A percentile compares a stretch with the other conserved stretches of the same genome.
phyloP scores from a whole-genome alignment of 2,113 vertebrate genomes.

The Plecturocebus donacophilus region DNA sequence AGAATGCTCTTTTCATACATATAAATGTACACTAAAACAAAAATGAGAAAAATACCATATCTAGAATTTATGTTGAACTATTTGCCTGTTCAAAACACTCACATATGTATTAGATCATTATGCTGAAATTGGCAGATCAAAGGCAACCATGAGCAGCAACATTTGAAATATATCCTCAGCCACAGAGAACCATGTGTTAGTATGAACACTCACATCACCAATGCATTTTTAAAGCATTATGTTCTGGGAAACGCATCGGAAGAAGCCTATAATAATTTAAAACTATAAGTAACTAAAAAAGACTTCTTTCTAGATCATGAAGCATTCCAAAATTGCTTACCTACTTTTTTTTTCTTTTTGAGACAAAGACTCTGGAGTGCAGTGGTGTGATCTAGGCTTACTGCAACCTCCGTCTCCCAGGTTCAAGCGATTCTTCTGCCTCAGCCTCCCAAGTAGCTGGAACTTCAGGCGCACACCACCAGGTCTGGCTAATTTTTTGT shows the following conservation, averaged over 20 bases:
- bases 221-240: background rate
- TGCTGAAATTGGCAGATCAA: background rate
- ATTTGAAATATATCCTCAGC: background rate
- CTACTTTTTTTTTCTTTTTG: background rate
- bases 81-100: background rate
- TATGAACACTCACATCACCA: background rate
- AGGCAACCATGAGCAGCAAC: background rate
- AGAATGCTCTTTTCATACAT: background rate
- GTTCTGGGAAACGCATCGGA: background rate
- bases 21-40: constrained; percentile 5
- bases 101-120: background rate
- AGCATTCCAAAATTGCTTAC: background rate
- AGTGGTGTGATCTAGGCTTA: too few relatives aligned
- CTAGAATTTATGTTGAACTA: constrained; percentile 13
- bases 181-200: background rate
- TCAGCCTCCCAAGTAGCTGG: too few relatives aligned
- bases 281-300: background rate
- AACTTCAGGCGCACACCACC: too few relatives aligned
- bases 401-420: too few relatives aligned
- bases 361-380: too few relatives aligned
- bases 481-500: too few relatives aligned
- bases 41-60: background rate
- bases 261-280: background rate
- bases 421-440: too few relatives aligned
- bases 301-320: background rate